Evolutionary conservation across 2,113 vertebrate species (phyloP).

Genomic region (Cyprinodon tularosa): DNA sequence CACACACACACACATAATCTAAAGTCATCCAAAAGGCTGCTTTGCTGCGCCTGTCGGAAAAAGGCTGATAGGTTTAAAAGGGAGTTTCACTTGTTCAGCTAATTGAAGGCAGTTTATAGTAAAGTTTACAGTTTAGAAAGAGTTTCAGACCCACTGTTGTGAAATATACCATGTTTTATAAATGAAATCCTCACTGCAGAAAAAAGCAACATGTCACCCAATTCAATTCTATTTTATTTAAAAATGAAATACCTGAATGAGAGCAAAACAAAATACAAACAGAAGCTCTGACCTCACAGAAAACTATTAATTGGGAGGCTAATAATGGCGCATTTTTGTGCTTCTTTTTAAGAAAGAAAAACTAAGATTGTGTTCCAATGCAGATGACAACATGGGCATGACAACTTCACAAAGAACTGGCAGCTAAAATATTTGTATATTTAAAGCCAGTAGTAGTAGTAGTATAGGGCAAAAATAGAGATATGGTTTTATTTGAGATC

Average conservation of each 20-base stretch:
- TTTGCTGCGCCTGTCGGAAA: constrained; percentile 39
- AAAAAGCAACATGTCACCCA: constrained; percentile 18
- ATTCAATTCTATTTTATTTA: no score
- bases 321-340: neutral
- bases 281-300: neutral
- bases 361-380: neutral
- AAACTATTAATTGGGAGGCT: neutral
- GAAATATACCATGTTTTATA: constrained; percentile 25
- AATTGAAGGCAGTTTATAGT: constrained; percentile 30
- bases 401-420: neutral
- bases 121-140: constrained; percentile 43
- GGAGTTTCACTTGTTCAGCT: constrained; percentile 23
- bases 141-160: constrained; percentile 26
- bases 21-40: constrained; percentile 47
- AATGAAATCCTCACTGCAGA: constrained; percentile 38
- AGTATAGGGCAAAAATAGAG: neutral
- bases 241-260: no score
- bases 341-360: neutral
- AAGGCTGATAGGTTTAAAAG: constrained; percentile 27
- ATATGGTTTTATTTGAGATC: neutral
- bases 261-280: no score
- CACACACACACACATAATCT: constrained; percentile 35
- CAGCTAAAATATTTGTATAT: neutral
- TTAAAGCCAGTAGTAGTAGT: neutral
- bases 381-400: neutral